Percentiles rank a stretch among this genome's conserved stretches.
These are phyloP conservation scores for Amaurobius ferox DNA, from an alignment of 2,888 invertebrate genomes.

Conservation along the genomic window DNA sequence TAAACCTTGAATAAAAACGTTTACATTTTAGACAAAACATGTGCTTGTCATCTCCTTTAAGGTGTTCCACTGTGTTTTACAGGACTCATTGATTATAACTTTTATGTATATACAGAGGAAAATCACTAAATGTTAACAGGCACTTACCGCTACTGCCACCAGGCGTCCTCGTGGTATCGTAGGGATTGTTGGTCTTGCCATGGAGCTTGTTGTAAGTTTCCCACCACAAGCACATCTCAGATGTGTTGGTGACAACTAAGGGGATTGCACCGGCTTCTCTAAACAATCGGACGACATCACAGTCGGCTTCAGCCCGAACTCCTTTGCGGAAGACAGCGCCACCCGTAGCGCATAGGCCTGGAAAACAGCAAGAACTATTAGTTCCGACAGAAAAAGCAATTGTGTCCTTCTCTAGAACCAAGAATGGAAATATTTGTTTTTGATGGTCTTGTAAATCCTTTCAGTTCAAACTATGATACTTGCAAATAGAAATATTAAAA, in stretches of 20 bases:
- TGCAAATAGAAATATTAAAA: too few species aligned
- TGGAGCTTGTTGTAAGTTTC: conserved; percentile 79
- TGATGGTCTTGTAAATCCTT: too few species aligned
- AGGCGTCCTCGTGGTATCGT: conserved; percentile 78
- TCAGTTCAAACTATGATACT: too few species aligned
- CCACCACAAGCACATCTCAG: conserved; percentile 80
- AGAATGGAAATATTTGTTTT: too few species aligned
- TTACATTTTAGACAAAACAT: too few species aligned
- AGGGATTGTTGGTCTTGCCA: conserved; percentile 79
- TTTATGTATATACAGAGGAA: too few species aligned
- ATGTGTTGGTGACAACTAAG: conserved; percentile 78
- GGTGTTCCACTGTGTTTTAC: too few species aligned
- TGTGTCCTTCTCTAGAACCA: neutral
- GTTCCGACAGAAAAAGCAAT: neutral
- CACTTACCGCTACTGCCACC: conserved; percentile 79
- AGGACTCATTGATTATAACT: too few species aligned
- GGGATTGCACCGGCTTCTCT: conserved; percentile 78
- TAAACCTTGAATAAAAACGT: too few species aligned
- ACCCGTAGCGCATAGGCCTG: conserved; percentile 61
- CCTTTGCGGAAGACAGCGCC: conserved; percentile 73
- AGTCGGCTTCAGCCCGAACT: conserved; percentile 75
- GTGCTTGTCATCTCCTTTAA: too few species aligned
- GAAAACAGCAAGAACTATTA: neutral
- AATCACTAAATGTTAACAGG: too few species aligned
- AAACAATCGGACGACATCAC: conserved; percentile 76